Evolutionary conservation across 2,888 invertebrate species (phyloP).

Genomic region (Acanthosoma haemorrhoidale): DNA sequence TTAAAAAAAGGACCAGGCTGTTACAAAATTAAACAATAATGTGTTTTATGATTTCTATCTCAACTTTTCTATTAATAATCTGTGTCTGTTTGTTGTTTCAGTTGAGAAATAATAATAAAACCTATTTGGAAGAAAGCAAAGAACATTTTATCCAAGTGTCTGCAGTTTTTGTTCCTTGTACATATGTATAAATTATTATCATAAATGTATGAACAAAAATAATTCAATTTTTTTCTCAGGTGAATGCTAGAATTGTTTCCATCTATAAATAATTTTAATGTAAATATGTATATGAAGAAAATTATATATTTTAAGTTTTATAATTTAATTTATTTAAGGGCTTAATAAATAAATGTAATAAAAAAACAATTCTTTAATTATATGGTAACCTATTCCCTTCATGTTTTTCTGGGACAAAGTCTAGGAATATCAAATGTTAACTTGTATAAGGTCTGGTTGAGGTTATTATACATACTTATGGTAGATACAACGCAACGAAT

Average conservation of each 20-base stretch:
- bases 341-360: neutral
- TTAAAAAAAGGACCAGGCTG: no score
- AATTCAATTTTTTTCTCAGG: neutral
- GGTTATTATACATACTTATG: no score
- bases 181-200: constrained; percentile 1
- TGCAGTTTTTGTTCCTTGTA: neutral
- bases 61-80: neutral
- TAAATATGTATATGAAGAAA: constrained; percentile 8
- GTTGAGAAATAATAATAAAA: neutral
- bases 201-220: neutral
- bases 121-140: neutral
- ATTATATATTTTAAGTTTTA: constrained; percentile 8
- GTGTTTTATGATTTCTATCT: no score
- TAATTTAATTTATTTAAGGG: constrained; percentile 2
- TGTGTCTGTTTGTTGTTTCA: neutral
- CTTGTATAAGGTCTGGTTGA: no score
- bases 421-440: no score
- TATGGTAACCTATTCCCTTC: no score
- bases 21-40: no score
- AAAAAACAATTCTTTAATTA: no score
- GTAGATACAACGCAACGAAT: no score
- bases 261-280: neutral
- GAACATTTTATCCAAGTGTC: neutral
- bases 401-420: no score
- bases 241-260: neutral